Evolutionary conservation across 2,888 invertebrate genomes (phyloP).

Genomic region (Drosophila neonasuta): DNA sequence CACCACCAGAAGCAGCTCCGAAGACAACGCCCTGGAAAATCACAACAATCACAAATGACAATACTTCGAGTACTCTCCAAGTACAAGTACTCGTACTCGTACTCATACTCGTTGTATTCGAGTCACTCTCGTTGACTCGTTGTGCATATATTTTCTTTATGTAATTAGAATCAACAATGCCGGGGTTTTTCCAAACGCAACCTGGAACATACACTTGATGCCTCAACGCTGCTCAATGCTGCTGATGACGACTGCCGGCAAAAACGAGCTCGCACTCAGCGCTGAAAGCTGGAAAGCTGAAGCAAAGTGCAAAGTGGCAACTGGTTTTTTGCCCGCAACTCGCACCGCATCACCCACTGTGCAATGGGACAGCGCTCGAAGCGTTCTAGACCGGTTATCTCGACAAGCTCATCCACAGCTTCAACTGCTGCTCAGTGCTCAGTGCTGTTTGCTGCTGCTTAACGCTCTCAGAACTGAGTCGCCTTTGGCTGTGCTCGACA

Average conservation of each 20-base stretch:
- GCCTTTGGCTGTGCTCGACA: slow-evolving; percentile 25
- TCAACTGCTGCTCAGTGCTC: not conserved
- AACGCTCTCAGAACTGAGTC: slow-evolving; percentile 3
- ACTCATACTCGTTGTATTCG: not conserved
- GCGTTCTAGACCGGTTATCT: slow-evolving; percentile 49
- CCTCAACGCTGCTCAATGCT: slow-evolving; percentile 10
- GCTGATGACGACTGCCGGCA: slow-evolving; percentile 13
- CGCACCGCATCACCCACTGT: slow-evolving; percentile 41
- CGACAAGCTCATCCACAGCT: slow-evolving; percentile 10
- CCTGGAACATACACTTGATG: slow-evolving; percentile 12
- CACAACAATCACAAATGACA: slow-evolving; percentile 2
- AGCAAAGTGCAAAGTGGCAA: slow-evolving; percentile 12
- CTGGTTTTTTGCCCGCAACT: slow-evolving; percentile 28
- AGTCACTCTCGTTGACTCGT: not conserved
- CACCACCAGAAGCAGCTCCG: no score
- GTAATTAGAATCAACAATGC: slow-evolving; percentile 44
- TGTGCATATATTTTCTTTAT: slow-evolving; percentile 39
- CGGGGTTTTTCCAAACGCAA: slow-evolving; percentile 56
- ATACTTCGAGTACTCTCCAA: slow-evolving; percentile 2
- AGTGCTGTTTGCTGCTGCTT: not conserved
- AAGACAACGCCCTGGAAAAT: slow-evolving; percentile 31
- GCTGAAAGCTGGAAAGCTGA: slow-evolving; percentile 3
- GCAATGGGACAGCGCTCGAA: slow-evolving; percentile 7
- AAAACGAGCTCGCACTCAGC: not conserved
- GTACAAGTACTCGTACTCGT: not conserved